A percentile compares a stretch with the other conserved stretches of the same genome.
These are phyloP conservation scores for Nebria brevicollis DNA, from an alignment of 2,888 invertebrate species.

Conservation along the genomic window DNA sequence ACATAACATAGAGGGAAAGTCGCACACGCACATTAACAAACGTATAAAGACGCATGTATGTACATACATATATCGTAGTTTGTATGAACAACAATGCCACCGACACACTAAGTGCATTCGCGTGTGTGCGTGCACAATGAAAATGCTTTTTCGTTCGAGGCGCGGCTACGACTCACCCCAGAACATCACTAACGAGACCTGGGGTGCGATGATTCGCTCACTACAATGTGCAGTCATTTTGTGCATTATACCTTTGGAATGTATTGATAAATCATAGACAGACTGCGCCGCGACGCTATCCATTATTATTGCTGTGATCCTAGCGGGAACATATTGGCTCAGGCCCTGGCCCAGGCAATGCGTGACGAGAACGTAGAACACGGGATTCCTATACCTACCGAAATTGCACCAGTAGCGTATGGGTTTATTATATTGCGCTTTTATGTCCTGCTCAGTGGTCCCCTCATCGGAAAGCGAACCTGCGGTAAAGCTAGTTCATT, in stretches of 20 bases:
- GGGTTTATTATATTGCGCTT: slow-evolving; percentile 55
- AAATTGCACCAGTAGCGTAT: slow-evolving; percentile 6
- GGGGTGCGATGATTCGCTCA: slow-evolving; percentile 11
- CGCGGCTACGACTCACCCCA: slow-evolving; percentile 2
- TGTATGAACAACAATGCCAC: slow-evolving; percentile 33
- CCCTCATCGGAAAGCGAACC: slow-evolving; percentile 6
- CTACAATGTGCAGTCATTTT: slow-evolving; percentile 11
- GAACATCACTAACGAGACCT: slow-evolving; percentile 9
- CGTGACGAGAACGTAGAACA: slow-evolving; percentile 53
- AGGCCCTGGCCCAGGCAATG: slow-evolving; percentile 29
- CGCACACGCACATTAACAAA: slow-evolving; percentile 14
- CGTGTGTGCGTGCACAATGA: slow-evolving; percentile 37
- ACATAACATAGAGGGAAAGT: slow-evolving; percentile 40
- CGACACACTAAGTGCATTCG: slow-evolving; percentile 43
- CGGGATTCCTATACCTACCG: slow-evolving; percentile 51
- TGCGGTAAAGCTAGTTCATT: slow-evolving; percentile 48
- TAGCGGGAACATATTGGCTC: slow-evolving; percentile 28
- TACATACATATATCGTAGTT: background rate
- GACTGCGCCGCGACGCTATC: slow-evolving; percentile 49
- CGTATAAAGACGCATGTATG: slow-evolving; percentile 11
- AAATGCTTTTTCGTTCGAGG: slow-evolving; percentile 19
- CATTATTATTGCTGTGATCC: slow-evolving; percentile 53
- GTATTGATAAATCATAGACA: slow-evolving; percentile 53
- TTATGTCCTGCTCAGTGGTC: slow-evolving; percentile 49
- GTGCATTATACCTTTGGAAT: slow-evolving; percentile 45